phyloP scores from a whole-genome alignment of 1,140 invertebrate species.

The Zelostemma sp. region DNA sequence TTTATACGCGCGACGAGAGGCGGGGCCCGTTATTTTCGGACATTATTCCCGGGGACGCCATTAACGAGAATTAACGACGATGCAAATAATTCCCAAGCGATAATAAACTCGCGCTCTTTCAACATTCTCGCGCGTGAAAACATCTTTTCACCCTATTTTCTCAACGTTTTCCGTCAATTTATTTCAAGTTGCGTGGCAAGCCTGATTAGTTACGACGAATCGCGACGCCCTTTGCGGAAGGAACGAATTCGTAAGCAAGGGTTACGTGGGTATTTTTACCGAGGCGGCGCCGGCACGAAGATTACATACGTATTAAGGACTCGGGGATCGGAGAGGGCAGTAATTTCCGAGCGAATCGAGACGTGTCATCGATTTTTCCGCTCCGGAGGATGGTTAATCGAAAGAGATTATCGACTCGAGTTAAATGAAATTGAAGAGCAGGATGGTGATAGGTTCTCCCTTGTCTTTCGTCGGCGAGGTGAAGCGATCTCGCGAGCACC shows the following conservation, averaged over 20 bases:
- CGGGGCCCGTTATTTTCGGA: slow-evolving; percentile 12
- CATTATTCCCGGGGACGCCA: slow-evolving; percentile 10
- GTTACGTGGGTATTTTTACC: no score
- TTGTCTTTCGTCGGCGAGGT: slow-evolving; percentile 5
- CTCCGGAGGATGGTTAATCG: background rate
- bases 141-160: no score
- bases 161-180: no score
- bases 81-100: slow-evolving; percentile 18
- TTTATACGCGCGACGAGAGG: slow-evolving; percentile 25
- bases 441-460: background rate
- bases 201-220: no score
- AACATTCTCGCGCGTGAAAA: no score
- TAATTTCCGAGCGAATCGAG: slow-evolving; percentile 13
- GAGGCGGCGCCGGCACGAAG: no score
- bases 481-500: slow-evolving; percentile 2
- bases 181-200: no score
- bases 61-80: slow-evolving; percentile 7
- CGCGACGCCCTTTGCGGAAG: no score
- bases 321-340: background rate
- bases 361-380: slow-evolving; percentile 14
- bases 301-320: no score
- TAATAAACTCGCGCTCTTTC: no score
- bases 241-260: no score
- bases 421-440: background rate
- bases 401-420: slow-evolving; percentile 2